A percentile compares a stretch with the other conserved stretches of the same genome.
These are phyloP conservation scores for Nothoprocta perdicaria DNA, from an alignment of 2,113 vertebrate genomes.

Conservation along the genomic window DNA sequence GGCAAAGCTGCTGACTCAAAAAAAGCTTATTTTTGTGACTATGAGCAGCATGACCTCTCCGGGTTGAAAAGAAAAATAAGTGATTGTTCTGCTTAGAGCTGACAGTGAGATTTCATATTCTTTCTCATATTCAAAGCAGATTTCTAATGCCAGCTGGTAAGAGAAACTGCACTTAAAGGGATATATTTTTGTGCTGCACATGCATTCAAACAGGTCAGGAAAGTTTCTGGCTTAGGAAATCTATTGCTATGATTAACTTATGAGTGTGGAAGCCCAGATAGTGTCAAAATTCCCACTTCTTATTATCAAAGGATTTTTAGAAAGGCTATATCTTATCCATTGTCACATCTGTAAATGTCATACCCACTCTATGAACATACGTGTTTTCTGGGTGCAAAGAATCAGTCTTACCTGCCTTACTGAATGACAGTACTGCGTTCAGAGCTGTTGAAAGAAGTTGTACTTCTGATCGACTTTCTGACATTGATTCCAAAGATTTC, in stretches of 20 bases:
- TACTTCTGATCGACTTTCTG: neutral
- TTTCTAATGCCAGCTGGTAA: neutral
- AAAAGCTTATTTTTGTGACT: slow-evolving; percentile 45
- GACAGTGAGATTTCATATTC: neutral
- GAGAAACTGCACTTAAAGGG: neutral
- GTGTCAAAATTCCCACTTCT: neutral
- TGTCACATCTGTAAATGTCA: neutral
- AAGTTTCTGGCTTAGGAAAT: neutral
- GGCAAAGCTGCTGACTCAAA: slow-evolving; percentile 38
- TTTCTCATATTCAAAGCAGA: neutral
- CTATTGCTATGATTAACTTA: neutral
- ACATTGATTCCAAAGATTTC: neutral
- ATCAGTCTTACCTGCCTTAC: neutral
- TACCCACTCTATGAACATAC: neutral
- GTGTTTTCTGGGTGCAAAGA: neutral
- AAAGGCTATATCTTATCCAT: neutral
- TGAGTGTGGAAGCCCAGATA: neutral
- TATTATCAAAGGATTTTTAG: fast-evolving
- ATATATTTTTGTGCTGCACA: neutral
- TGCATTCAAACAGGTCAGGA: neutral
- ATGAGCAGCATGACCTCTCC: slow-evolving; percentile 27
- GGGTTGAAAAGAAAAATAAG: neutral
- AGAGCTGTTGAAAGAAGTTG: neutral
- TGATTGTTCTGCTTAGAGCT: neutral
- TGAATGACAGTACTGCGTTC: neutral